Base-by-base conservation (phyloP, 2,113 vertebrate species). In the Anthoscopus minutus region DNA sequence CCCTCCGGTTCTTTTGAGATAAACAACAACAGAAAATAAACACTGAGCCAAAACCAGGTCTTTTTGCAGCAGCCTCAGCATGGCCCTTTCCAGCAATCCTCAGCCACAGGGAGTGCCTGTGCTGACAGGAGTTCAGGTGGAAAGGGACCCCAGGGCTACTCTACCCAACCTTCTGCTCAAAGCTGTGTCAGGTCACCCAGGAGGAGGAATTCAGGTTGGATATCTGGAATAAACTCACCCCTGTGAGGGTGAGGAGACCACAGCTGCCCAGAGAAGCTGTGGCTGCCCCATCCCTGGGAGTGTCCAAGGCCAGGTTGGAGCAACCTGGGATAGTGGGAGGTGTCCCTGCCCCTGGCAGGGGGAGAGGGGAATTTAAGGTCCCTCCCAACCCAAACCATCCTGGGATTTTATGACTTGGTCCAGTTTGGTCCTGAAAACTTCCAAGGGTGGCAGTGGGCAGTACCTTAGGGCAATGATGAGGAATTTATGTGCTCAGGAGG, bases 51-150 rank as follows among this genome's bases (percentile, higher is more conserved):
- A 45, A 88, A 65, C 7, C 2, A 11, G 7, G 27, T 7, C 0
- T n/a, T 80, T 86, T 47, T 57, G 27, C 76, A 65, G 15, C 35
- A 47, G 6, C 57, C 1, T 2, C 30, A 64, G 21, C 10, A 24
- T 18, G 17, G 15, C 3, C 3, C 8, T 60, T 78, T 15, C 0
- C 8, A 62, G 11, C 5, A 11, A 11, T 6, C 9, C 13, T 12
- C 11, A 5, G 66, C 31, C n/a, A 18, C 4, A 2, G 8, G 3
- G 1, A 57, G 58, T 11, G 2, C 4, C 40, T 33, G 15, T n/a
- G 45, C 0, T 45, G 5, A 1, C 0, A 30, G 27, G 44, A n/a
- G 33, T 15, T 22, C 20, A 33, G 11, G n/a, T 51, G 37, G 23
- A 37, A 57, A 83, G 31, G 24, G 42, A 35, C 2, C 17, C 62